A percentile compares a stretch with the other conserved stretches of the same genome.
These are phyloP conservation scores for Tetramorium bicarinatum DNA, from an alignment of 2,888 invertebrate genomes.

Conservation along the genomic window DNA sequence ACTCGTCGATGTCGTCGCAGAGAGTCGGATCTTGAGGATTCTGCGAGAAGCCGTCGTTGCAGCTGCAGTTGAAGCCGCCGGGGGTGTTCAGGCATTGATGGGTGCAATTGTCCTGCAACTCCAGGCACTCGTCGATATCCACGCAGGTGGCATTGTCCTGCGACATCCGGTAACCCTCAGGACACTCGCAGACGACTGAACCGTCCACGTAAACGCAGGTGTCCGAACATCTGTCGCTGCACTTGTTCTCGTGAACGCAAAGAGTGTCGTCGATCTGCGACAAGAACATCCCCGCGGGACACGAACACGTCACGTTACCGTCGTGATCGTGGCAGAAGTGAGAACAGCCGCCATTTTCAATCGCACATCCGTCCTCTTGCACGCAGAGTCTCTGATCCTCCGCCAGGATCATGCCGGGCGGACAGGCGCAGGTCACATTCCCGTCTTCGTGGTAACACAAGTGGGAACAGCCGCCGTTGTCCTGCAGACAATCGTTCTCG, in stretches of 20 bases:
- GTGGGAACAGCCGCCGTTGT: constrained; percentile 87
- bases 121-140: constrained; percentile 85
- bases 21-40: constrained; percentile 83
- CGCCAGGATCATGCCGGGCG: constrained; percentile 85
- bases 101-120: constrained; percentile 84
- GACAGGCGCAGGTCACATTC: constrained; percentile 87
- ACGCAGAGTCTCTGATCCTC: constrained; percentile 77
- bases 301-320: constrained; percentile 87
- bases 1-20: constrained; percentile 86
- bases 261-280: constrained; percentile 77
- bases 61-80: constrained; percentile 87
- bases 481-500: constrained; percentile 85
- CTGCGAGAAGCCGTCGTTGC: constrained; percentile 86
- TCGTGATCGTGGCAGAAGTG: constrained; percentile 87
- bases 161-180: constrained; percentile 86
- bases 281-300: constrained; percentile 84
- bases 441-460: constrained; percentile 82
- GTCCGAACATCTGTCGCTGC: constrained; percentile 87
- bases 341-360: constrained; percentile 87
- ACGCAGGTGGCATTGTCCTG: constrained; percentile 84
- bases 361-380: constrained; percentile 87
- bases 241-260: constrained; percentile 87
- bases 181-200: constrained; percentile 87
- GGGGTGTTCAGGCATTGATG: constrained; percentile 86
- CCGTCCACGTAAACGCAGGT: constrained; percentile 82